Base-by-base conservation (phyloP, 1,140 invertebrate species). In the Andricus grossulariae region DNA sequence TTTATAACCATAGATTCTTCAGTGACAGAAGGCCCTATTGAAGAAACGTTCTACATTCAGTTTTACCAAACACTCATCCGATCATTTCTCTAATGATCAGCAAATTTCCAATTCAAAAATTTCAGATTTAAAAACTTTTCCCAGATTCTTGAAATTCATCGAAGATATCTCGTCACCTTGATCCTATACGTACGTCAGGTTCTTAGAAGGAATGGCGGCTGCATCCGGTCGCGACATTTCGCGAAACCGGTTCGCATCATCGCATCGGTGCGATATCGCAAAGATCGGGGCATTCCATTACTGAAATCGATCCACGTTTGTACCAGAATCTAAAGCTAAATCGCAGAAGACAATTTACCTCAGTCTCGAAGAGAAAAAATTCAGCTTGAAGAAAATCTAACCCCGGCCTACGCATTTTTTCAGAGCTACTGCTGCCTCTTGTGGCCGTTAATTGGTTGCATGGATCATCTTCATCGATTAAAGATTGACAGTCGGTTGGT, bases 381-480 rank as follows among this genome's bases (percentile, higher is more conserved):
- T 8, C 39, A 45, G 39, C 39, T 45, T 11, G 8, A 45, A 45
- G 39, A 45, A 45, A 45, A 11, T 45, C 8, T 45, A 45, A 45
- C 7, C 39, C 10, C 5, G 39, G 39, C 6, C 10, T 45, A 45
- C 8, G 39, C 2, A 45, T 45, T 45, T 45, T 45, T 45, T 5
- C 39, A 45, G 39, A 45, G 39, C 39, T 45, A 8, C 0, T 8
- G 39, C 0, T 8, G 39, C 39, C 10, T 11, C 39, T 45, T 45
- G 8, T 54, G n/a, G 8, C 52, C 16, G 18, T 54, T 54, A 54
- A 54, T 54, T 54, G 52, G 52, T 54, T 54, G 16, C 52, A 19
- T n/a, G 52, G 18, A 54, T 54, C 52, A 54, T 54, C 52, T 54
- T 54, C 52, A 54, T 54, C n/a, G 52, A 54, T 54, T 54, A 54